Evolutionary conservation across 2,888 invertebrate genomes (phyloP), one percentile per base, ranked within the genome.

Genomic region (Dolichopus griseipennis): DNA sequence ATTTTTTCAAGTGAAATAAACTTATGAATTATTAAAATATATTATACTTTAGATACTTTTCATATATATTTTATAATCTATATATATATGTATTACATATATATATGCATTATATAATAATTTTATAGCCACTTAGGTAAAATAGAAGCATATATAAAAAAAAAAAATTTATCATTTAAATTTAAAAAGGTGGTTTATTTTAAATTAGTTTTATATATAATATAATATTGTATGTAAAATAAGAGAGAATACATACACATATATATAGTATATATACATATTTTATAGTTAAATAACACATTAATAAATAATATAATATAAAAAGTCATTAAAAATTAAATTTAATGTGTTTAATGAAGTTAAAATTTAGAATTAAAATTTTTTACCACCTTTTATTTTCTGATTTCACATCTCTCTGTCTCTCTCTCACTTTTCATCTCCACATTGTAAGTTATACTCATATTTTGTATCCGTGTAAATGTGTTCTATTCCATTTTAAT

Each of bases 291-390:
- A 52, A 12, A 18, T 37, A 18, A 52, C 15, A 52, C 52, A 52
- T 52, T 52, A 52, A 52, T 52, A 52, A 18, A 52, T n/a, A n/a
- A n/a, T n/a, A n/a, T n/a, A n/a, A n/a, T n/a, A n/a, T n/a, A 52
- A 12, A 18, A 52, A 52, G 52, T 18, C 52, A 52, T 52, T 52
- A 52, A 52, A 15, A 52, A 52, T 52, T 52, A 52, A 52, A 52
- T 52, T 52, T 52, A 52, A 52, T 52, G 52, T 52, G 52, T 18
- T n/a, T n/a, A 52, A 52, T 52, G 52, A 52, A 52, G 52, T 52
- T n/a, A 52, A 52, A 52, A 52, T 52, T 52, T 52, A 41, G 1
- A 15, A 15, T 27, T n/a, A 27, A 5, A 27, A 27, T 2, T 27
- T 4, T 27, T 2, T 27, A 27, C 27, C 27, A 27, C 41, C n/a